Evolutionary conservation across 2,888 invertebrate species (phyloP).

Genomic region (Brenthis ino): DNA sequence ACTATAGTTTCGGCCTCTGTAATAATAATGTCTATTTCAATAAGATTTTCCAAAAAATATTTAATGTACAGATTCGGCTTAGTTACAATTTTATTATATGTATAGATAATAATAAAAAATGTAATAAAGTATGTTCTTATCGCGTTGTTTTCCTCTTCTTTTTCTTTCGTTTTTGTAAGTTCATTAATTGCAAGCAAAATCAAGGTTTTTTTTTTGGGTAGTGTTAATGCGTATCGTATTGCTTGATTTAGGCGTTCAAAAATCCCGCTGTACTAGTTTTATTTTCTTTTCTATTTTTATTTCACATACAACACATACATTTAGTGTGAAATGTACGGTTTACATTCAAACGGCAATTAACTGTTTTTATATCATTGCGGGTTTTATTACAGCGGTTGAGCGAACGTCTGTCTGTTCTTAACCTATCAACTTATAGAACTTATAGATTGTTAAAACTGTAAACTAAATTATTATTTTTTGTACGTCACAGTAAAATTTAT

Average conservation of each 20-base stretch:
- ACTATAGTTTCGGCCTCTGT: no score
- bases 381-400: constrained; percentile 62
- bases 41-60: no score
- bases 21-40: no score
- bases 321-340: constrained; percentile 64
- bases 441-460: constrained; percentile 1
- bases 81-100: no score
- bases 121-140: neutral
- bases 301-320: constrained; percentile 63
- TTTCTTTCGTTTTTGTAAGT: no score
- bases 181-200: neutral
- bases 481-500: neutral
- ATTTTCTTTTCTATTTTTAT: constrained; percentile 60
- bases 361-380: constrained; percentile 68
- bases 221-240: constrained; percentile 9
- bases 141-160: neutral
- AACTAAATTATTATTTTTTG: constrained; percentile 2
- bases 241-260: constrained; percentile 16
- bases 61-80: no score
- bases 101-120: no score
- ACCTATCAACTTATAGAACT: constrained; percentile 16
- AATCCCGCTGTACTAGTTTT: constrained; percentile 18
- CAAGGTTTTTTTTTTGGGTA: constrained; percentile 3
- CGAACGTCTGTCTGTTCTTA: constrained; percentile 50
- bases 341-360: constrained; percentile 71